Evolutionary conservation across 2,797 vertebrate genomes (phyloP).

Genomic region (Hemibagrus guttatus): DNA sequence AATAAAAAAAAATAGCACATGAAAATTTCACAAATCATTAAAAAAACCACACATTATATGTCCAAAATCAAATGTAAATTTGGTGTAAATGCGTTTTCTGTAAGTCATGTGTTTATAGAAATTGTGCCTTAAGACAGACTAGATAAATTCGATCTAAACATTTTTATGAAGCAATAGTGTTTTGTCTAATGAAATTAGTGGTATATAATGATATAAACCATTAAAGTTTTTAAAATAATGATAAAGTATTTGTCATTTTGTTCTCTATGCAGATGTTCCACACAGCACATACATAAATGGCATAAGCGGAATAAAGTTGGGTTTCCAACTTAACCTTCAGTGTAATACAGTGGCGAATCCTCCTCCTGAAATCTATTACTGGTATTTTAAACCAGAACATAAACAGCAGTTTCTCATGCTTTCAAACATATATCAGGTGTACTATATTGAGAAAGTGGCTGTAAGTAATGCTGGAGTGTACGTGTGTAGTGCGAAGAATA

Average conservation of each 20-base stretch:
- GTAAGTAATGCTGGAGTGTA: slow-evolving; percentile 61
- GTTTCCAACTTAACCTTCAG: rapidly evolving
- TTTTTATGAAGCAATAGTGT: not conserved
- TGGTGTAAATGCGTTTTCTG: not conserved
- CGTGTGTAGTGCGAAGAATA: slow-evolving; percentile 60
- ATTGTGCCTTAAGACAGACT: not conserved
- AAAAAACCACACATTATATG: not conserved
- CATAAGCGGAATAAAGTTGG: not conserved
- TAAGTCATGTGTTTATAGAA: not conserved
- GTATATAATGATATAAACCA: not conserved
- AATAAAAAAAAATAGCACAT: not conserved
- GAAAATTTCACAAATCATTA: not conserved
- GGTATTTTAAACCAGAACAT: slow-evolving; percentile 43
- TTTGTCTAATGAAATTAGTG: not conserved
- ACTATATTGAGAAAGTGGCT: rapidly evolving
- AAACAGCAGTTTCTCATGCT: not conserved
- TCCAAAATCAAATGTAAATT: not conserved
- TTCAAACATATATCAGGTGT: rapidly evolving
- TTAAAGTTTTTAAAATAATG: not conserved
- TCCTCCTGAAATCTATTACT: rapidly evolving
- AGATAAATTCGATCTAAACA: not conserved
- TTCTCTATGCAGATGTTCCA: slow-evolving; percentile 62
- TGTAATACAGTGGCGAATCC: slow-evolving; percentile 63
- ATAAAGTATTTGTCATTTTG: not conserved
- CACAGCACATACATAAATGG: not conserved